phyloP scores from a whole-genome alignment of 2,888 invertebrate species.

The Enchytraeus crypticus region DNA sequence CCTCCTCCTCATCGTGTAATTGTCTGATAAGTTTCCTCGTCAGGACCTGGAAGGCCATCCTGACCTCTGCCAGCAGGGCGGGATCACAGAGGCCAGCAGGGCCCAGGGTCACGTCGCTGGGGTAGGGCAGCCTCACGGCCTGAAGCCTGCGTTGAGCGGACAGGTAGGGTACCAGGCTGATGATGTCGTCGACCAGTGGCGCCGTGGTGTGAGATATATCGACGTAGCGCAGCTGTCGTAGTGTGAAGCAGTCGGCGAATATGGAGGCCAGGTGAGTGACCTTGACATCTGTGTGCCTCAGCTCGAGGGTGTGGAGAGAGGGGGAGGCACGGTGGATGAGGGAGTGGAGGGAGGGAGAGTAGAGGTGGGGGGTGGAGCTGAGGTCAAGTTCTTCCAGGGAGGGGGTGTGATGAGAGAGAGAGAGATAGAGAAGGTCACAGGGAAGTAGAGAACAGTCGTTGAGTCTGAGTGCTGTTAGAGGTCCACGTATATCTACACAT shows the following conservation, averaged over 20 bases:
- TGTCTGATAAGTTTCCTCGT: not conserved
- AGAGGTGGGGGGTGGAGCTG: conserved; percentile 20
- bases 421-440: not conserved
- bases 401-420: not conserved
- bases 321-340: not conserved
- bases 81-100: not conserved
- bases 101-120: conserved; percentile 3
- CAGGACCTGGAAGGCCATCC: not conserved
- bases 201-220: not conserved
- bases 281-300: not conserved
- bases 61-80: not conserved
- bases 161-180: not conserved
- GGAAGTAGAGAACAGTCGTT: not conserved
- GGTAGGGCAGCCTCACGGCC: conserved; percentile 16
- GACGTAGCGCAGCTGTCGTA: not conserved
- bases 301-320: not conserved
- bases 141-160: conserved; percentile 8
- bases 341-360: not conserved
- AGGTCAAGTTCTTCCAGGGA: conserved; percentile 36
- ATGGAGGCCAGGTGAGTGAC: not conserved
- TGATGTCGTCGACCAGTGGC: not conserved
- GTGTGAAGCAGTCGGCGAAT: not conserved
- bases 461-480: not conserved
- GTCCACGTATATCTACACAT: not conserved
- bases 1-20: not conserved